Evolutionary conservation across 30 jellyfish, hydroid and myxozoan species (phyloP), one percentile per base, ranked within the genome.

Genomic region (Aurelia aurita complex sp. Pacific): DNA sequence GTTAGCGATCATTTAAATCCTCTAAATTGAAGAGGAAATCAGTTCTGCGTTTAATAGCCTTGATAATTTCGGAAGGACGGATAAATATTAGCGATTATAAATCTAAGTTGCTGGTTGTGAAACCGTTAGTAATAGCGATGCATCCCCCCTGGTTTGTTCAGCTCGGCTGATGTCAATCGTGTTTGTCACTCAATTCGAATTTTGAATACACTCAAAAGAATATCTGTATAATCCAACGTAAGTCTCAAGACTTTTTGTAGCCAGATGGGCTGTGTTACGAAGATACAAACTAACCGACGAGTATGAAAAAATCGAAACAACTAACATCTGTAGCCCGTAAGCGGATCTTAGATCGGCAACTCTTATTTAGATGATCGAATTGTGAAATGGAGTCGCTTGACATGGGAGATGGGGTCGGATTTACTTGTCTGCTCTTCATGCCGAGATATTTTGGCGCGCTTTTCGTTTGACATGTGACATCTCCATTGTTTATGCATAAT

Each of bases 251-350:
- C 87, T 63, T 73, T 84, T 73, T 67, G 79, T 43, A 73, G 87
- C 87, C 93, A 84, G 93, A 84, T 84, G 93, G 93, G 79, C 76
- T 72, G 64, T 61, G 70, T 15, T 82, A 74, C 81, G 46, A 64
- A 61, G 82, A 59, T 71, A 60, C 60, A 61, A 60, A 17, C 77
- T 74, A 42, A 64, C 87, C 85, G 84, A 73, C 74, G 78, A 35
- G 16, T 17, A 18, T 50, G 66, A 51, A 50, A 67, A 59, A 73
- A 62, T 19, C 81, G 81, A 52, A 73, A 73, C 54, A 71, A 59
- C 76, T 76, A 77, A 67, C 93, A 84, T 84, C 87, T 84, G 93
- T 60, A 84, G 17, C 14, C 46, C 10, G 59, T 73, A 73, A 74
- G 77, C 87, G 67, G 80, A 64, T 79, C 77, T 38, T 18, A 33